Evolutionary conservation across 2,888 invertebrate genomes (phyloP).

Genomic region (Lapara coniferarum): DNA sequence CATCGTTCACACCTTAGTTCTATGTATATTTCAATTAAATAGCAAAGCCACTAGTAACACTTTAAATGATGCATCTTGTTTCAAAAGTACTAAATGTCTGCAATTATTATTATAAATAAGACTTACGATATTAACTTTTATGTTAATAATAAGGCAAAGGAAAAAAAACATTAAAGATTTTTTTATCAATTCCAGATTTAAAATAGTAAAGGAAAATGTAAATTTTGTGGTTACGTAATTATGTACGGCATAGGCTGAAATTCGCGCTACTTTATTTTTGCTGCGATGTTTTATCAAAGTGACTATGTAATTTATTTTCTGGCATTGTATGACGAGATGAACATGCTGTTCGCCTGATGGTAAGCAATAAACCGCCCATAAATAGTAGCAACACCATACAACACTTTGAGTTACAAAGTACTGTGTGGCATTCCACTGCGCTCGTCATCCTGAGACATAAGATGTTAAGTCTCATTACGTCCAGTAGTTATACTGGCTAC

Average conservation of each 20-base stretch:
- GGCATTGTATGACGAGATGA: too few relatives aligned
- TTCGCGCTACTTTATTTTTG: background rate
- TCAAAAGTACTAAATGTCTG: background rate
- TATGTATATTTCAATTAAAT: constrained; percentile 28
- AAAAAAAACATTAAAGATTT: background rate
- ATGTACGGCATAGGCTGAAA: background rate
- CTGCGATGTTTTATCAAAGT: background rate
- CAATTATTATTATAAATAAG: background rate
- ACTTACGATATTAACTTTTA: background rate
- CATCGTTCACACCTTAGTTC: constrained; percentile 33
- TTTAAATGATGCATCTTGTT: background rate
- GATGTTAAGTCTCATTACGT: too few relatives aligned
- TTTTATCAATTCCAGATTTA: background rate
- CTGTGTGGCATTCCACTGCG: too few relatives aligned
- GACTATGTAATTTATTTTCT: too few relatives aligned
- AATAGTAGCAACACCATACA: too few relatives aligned
- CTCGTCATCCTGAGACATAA: too few relatives aligned
- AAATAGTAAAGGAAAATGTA: background rate
- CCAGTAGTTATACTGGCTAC: too few relatives aligned
- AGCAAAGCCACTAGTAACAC: constrained; percentile 4
- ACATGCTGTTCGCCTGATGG: too few relatives aligned
- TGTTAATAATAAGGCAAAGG: background rate
- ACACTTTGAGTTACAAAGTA: too few relatives aligned
- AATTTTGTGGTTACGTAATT: background rate
- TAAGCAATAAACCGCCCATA: too few relatives aligned